Base-by-base conservation (phyloP, 2,113 vertebrate species). In the Equus przewalskii region DNA sequence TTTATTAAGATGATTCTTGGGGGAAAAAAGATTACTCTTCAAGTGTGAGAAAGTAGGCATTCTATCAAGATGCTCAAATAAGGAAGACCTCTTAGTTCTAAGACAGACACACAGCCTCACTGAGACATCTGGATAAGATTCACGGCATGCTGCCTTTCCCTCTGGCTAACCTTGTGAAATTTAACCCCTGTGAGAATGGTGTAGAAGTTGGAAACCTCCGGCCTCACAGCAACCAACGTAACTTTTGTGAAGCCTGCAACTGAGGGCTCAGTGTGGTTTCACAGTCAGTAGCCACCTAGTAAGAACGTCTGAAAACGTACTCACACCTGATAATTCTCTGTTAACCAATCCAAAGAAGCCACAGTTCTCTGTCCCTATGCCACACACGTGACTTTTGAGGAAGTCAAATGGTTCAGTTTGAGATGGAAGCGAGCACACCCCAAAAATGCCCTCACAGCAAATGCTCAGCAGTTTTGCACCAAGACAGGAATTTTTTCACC, bases 151-250 rank as follows among this genome's bases (percentile, higher is more conserved):
- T 81, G 76, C 65, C 89, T 67, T 82, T 92, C 3, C 8, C 84
- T 73, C 60, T 86, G 88, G 88, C 90, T 65, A 73, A 85, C 62
- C 90, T 64, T 79, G 65, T 93, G 97, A 97, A 97, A 97, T 82
- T 91, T 92, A 98, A 97, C 96, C 81, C 78, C 78, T 91, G 95
- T 97, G 96, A 98, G 97, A 96, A 96, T 15, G 49, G 79, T 78
- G 86, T 33, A 28, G 69, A 51, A 64, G 58, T 2, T 92, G 91
- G 95, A 96, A 93, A 69, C 44, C 95, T 90, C 36, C 24, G 80
- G 33, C 30, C 73, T 88, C 2, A 1, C 46, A 85, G 85, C 89
- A 88, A 88, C 30, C 54, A 96, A 54, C 26, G 16, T 73, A 93
- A 91, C 72, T 96, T 86, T 26, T 49, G 7, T 60, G 51, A 94